Percentiles rank a stretch among this genome's conserved stretches.
Conservation (phyloP, 2,888 invertebrate species). For the Carterocephalus palaemon region DNA sequence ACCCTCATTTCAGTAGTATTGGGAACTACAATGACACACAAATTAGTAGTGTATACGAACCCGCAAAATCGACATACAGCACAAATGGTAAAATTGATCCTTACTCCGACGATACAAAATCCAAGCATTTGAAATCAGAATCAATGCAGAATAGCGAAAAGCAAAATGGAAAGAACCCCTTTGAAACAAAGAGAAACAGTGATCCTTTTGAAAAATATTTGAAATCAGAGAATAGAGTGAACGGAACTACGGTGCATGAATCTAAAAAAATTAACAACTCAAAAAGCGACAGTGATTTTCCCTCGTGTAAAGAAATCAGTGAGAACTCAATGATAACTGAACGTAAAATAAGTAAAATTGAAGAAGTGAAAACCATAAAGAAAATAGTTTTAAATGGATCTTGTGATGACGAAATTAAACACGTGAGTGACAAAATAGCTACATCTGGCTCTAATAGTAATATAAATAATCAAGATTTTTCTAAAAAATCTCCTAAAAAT, state of each 20-base stretch:
- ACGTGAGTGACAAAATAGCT: neutral
- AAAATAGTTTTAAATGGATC: constrained; percentile 66
- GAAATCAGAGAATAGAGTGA: constrained; percentile 45
- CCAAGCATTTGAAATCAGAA: constrained; percentile 41
- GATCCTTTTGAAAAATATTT: constrained; percentile 59
- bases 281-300: constrained; percentile 60
- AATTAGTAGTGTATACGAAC: constrained; percentile 46
- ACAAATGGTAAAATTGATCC: constrained; percentile 43
- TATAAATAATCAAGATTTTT: constrained; percentile 1
- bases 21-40: constrained; percentile 41
- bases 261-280: constrained; percentile 52
- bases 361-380: constrained; percentile 73
- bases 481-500: constrained; percentile 7
- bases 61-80: constrained; percentile 33
- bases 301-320: constrained; percentile 56
- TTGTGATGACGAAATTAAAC: constrained; percentile 36
- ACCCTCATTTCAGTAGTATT: constrained; percentile 51
- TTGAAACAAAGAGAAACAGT: constrained; percentile 42
- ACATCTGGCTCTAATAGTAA: neutral
- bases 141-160: constrained; percentile 42
- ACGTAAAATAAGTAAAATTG: constrained; percentile 63
- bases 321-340: constrained; percentile 65
- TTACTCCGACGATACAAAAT: constrained; percentile 40
- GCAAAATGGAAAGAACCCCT: constrained; percentile 52
- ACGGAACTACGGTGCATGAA: constrained; percentile 46